phyloP scores from a whole-genome alignment of 2,888 invertebrate species.

The Lasioglossum figueresi region DNA sequence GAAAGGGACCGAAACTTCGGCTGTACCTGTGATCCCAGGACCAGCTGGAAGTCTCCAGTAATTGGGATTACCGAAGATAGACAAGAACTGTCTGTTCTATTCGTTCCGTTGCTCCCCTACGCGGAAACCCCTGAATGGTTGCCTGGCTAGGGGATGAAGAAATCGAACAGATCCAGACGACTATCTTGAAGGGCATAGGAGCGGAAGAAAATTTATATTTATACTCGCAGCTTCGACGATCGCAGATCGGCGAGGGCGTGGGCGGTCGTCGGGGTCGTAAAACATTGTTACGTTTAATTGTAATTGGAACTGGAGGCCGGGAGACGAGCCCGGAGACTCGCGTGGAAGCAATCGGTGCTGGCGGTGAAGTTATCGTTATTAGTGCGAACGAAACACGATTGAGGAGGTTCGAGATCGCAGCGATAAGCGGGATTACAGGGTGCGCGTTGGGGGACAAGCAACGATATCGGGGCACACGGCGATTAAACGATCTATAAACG shows the following conservation, averaged over 20 bases:
- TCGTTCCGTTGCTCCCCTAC: conserved; percentile 47
- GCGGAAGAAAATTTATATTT: conserved; percentile 17
- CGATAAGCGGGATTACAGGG: conserved; percentile 33
- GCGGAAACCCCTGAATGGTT: conserved; percentile 34
- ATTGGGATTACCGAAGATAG: conserved; percentile 72
- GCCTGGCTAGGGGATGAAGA: neutral
- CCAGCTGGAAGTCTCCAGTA: conserved; percentile 63
- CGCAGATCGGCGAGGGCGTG: neutral
- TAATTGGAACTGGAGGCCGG: conserved; percentile 19
- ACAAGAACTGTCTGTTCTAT: conserved; percentile 51
- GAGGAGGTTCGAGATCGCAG: conserved; percentile 39
- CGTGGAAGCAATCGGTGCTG: neutral
- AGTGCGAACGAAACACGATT: conserved; percentile 43
- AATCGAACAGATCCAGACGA: conserved; percentile 14
- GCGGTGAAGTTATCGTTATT: conserved; percentile 31
- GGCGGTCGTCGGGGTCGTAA: conserved; percentile 8
- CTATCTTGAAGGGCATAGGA: neutral
- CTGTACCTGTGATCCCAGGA: conserved; percentile 66
- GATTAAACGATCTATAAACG: conserved; percentile 47
- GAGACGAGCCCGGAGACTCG: neutral
- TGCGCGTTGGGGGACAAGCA: conserved; percentile 37
- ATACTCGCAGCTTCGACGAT: neutral
- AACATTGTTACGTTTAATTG: conserved; percentile 25
- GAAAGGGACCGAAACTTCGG: conserved; percentile 69
- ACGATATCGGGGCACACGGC: conserved; percentile 34